phyloP scores from a whole-genome alignment of 2,113 vertebrate species.

The Vanacampus margaritifer region DNA sequence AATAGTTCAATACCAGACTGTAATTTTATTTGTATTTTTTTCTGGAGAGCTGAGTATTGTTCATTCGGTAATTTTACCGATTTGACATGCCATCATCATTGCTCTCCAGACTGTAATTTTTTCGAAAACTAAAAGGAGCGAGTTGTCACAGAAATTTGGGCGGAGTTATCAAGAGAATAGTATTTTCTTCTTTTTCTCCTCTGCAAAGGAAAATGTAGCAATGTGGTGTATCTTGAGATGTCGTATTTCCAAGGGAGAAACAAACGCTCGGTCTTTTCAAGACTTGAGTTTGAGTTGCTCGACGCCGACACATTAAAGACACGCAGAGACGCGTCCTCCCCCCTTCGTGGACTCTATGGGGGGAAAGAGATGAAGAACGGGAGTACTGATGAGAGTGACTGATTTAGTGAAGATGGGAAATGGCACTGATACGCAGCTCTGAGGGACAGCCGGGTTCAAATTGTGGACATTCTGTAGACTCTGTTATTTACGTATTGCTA shows the following conservation, averaged over 20 bases:
- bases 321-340: neutral
- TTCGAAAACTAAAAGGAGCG: neutral
- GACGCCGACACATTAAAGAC: neutral
- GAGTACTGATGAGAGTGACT: neutral
- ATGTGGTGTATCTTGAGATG: neutral
- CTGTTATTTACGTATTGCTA: neutral
- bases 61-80: too few relatives aligned
- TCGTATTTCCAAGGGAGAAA: neutral
- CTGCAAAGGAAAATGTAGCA: neutral
- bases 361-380: neutral
- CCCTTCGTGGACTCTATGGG: neutral
- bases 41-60: too few relatives aligned
- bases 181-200: neutral
- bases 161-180: neutral
- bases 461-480: neutral
- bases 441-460: neutral
- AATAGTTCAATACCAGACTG: neutral
- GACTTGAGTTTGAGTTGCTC: neutral
- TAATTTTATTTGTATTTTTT: too few relatives aligned
- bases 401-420: neutral
- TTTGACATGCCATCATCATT: too few relatives aligned
- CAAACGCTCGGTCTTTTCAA: neutral
- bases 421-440: neutral
- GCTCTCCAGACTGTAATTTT: too few relatives aligned
- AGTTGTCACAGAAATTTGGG: neutral